Conservation (phyloP, 1,140 invertebrate species). For the Marisa cornuarietis region DNA sequence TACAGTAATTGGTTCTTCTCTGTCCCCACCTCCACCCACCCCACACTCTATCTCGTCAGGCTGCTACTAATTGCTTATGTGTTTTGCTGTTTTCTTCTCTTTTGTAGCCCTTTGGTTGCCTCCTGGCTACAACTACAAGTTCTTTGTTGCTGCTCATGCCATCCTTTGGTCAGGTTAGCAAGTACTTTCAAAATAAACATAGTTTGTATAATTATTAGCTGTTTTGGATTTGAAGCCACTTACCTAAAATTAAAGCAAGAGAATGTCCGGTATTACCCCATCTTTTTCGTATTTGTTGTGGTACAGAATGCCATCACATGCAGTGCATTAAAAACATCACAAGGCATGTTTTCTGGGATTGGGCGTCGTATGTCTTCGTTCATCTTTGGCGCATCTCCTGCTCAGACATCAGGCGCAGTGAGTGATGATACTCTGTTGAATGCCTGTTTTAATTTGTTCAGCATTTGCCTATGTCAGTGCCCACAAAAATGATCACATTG, state of each 20-base stretch:
- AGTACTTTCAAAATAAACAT: neutral
- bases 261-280: neutral
- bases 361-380: conserved; percentile 84
- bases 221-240: too few relatives aligned
- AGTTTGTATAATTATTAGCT: neutral
- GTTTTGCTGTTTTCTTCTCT: conserved; percentile 47
- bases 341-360: conserved; percentile 89
- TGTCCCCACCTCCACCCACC: too few relatives aligned
- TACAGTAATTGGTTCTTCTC: too few relatives aligned
- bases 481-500: too few relatives aligned
- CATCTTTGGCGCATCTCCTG: conserved; percentile 82
- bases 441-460: neutral
- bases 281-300: conserved; percentile 6
- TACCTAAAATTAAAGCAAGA: too few relatives aligned
- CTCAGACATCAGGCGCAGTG: conserved; percentile 81
- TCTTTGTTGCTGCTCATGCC: conserved; percentile 78
- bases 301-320: conserved; percentile 72
- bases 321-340: conserved; percentile 78
- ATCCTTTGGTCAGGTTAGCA: conserved; percentile 71
- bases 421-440: conserved; percentile 47
- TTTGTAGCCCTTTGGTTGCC: conserved; percentile 78
- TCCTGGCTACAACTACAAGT: conserved; percentile 90
- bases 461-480: neutral
- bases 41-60: too few relatives aligned
- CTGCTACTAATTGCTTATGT: too few relatives aligned